Conservation (phyloP, 2,797 vertebrate species). For the Gymnothorax javanicus region DNA sequence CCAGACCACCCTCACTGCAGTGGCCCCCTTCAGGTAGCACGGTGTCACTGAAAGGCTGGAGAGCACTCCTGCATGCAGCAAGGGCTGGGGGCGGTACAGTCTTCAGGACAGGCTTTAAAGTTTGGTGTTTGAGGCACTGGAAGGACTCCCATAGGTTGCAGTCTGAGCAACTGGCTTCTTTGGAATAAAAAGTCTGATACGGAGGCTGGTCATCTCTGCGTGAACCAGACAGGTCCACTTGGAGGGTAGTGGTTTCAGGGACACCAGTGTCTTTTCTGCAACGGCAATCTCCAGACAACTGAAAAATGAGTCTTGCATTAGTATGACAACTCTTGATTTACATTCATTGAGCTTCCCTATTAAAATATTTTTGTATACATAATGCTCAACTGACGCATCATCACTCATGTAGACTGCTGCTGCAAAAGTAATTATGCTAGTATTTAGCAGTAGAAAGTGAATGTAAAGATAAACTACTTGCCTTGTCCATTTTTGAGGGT, state of each 20-base stretch:
- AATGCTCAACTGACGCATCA: not conserved
- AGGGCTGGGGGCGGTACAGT: not conserved
- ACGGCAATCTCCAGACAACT: slow-evolving; percentile 7
- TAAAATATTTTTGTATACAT: not conserved
- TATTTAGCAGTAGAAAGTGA: not conserved
- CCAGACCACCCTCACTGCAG: not conserved
- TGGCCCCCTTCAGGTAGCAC: not conserved
- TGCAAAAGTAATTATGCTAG: not conserved
- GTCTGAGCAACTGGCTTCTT: not conserved
- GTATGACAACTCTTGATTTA: not conserved
- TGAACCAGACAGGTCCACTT: not conserved
- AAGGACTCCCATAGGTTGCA: not conserved
- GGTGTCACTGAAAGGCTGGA: not conserved
- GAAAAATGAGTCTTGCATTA: not conserved
- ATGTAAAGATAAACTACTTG: not conserved
- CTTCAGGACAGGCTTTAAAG: not conserved
- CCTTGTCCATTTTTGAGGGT: slow-evolving; percentile 3
- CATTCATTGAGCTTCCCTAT: not conserved
- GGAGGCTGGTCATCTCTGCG: not conserved
- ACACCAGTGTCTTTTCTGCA: not conserved
- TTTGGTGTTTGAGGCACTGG: not conserved
- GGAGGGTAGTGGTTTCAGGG: not conserved
- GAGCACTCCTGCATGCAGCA: not conserved
- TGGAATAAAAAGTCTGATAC: not conserved
- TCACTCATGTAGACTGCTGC: not conserved